Evolutionary conservation across 1,140 invertebrate species (phyloP).

Genomic region (Anthonomus grandis): DNA sequence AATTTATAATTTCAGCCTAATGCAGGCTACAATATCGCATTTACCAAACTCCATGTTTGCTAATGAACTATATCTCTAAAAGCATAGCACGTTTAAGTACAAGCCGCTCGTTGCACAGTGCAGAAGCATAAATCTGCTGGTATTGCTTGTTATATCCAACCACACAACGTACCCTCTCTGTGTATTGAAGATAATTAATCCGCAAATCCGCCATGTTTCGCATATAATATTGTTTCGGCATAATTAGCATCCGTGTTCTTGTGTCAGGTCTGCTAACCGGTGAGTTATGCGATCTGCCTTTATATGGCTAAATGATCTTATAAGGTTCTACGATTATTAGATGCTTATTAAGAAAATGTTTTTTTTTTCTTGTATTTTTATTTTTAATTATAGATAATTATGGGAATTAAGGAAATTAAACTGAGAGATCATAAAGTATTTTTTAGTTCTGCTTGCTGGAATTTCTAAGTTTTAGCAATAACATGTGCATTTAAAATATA

Average conservation of each 20-base stretch:
- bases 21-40: too few relatives aligned
- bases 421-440: too few relatives aligned
- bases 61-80: slow-evolving; percentile 27
- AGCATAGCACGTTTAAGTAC: slow-evolving; percentile 24
- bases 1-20: too few relatives aligned
- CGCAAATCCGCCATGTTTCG: slow-evolving; percentile 39
- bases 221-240: slow-evolving; percentile 43
- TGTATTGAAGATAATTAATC: slow-evolving; percentile 43
- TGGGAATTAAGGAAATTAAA: too few relatives aligned
- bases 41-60: slow-evolving; percentile 20
- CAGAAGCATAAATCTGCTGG: slow-evolving; percentile 27
- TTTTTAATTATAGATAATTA: too few relatives aligned
- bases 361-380: too few relatives aligned
- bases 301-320: slow-evolving; percentile 22
- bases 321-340: slow-evolving; percentile 1
- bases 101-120: slow-evolving; percentile 22
- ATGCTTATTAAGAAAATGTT: too few relatives aligned
- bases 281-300: slow-evolving; percentile 23
- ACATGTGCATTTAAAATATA: too few relatives aligned
- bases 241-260: slow-evolving; percentile 39
- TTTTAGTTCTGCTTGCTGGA: too few relatives aligned
- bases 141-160: slow-evolving; percentile 29
- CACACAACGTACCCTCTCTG: slow-evolving; percentile 30
- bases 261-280: slow-evolving; percentile 26
- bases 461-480: too few relatives aligned